Evolutionary conservation across 1,140 invertebrate genomes (phyloP).

Genomic region (Atopsyche davidsoni): DNA sequence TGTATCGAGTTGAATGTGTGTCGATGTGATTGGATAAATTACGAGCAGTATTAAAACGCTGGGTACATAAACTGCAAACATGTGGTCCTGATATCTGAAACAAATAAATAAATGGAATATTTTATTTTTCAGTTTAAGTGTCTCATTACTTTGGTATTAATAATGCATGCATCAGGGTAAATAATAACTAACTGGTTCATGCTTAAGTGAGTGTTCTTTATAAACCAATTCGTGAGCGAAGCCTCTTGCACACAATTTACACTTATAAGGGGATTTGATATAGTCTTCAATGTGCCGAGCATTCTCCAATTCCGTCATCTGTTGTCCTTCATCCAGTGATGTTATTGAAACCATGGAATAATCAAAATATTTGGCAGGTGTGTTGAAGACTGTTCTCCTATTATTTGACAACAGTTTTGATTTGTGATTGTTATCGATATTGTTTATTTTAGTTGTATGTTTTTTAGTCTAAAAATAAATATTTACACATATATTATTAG

Average conservation of each 20-base stretch:
- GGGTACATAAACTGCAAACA: conserved; percentile 20
- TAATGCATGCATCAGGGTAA: background rate
- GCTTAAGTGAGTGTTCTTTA: conserved; percentile 22
- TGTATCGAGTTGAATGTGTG: conserved; percentile 22
- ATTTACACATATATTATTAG: background rate
- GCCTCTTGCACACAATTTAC: conserved; percentile 19
- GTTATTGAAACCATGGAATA: conserved; percentile 14
- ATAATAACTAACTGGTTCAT: conserved; percentile 20
- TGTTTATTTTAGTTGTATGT: background rate
- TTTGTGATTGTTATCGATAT: background rate
- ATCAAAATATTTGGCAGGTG: conserved; percentile 22
- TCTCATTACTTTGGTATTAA: background rate
- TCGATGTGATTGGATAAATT: conserved; percentile 23
- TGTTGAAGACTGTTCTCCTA: conserved; percentile 9
- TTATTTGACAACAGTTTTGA: background rate
- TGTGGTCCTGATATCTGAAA: conserved; percentile 24
- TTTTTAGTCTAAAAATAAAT: background rate
- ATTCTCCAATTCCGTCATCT: conserved; percentile 19
- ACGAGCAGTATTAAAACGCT: conserved; percentile 19
- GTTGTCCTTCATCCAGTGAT: conserved; percentile 16
- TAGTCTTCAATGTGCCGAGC: conserved; percentile 16
- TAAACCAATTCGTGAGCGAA: conserved; percentile 27
- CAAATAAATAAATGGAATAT: conserved; percentile 2
- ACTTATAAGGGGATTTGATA: conserved; percentile 21
- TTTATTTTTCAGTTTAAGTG: background rate